Base-by-base conservation (phyloP, 2,113 vertebrate species). In the Pachyramphus minor region DNA sequence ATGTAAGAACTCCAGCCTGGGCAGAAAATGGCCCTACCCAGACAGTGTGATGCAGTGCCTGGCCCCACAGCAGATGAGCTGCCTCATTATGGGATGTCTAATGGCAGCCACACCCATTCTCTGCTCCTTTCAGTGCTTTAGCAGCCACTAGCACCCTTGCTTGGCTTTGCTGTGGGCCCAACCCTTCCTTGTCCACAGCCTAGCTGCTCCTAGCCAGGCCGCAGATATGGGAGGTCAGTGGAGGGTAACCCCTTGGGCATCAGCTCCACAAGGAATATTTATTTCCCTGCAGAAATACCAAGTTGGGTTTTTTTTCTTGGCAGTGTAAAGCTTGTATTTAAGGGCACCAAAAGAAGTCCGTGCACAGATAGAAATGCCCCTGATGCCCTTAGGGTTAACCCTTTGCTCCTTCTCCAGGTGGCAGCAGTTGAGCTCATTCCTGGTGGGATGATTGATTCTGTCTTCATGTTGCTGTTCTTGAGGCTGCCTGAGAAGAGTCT, bases 21-120 rank as follows among this genome's bases (percentile, higher is more conserved):
- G 28, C 73, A 84, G 42, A 18, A 30, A 67, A 12, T 0, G 3
- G 30, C 5, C 8, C 55, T 59, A 47, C 30, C 45, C 0, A 3
- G n/a, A 15, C 62, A 47, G 71, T 1, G 2, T 31, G 37, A 20
- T 14, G 11, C 31, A 7, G 23, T 19, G 23, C 28, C 21, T 3
- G 1, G 3, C 25, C 12, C 28, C 41, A 9, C 56, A 25, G 69
- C 55, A 21, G 47, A 30, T 0, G 6, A 75, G 37, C 42, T 35
- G 28, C 56, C 52, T 31, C 17, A 12, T 42, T 39, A n/a, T 12
- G 16, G 41, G 45, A 12, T 23, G 4, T 2, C 56, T 47, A 14
- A 44, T 30, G 42, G 76, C n/a, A 49, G n/a, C 69, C 13, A 31
- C 25, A 0, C 25, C 74, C 5, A 4, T n/a, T 47, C 44, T 59